These are phyloP conservation scores for Macrosoma leucophasiata DNA, from an alignment of 2,888 invertebrate species.

Conservation along the genomic window DNA sequence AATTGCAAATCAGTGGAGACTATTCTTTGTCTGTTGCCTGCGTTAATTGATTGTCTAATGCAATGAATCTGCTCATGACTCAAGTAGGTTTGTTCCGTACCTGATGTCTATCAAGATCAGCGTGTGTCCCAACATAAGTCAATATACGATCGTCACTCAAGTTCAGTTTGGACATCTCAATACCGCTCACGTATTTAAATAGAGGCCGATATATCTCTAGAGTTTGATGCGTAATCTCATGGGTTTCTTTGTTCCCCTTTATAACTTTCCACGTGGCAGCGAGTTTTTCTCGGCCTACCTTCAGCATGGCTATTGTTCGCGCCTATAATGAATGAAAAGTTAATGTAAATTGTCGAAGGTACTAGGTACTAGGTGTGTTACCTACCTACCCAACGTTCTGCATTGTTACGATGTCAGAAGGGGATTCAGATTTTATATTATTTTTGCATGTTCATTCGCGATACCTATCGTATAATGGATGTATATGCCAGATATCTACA, in stretches of 20 bases:
- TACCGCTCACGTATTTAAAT: constrained; percentile 54
- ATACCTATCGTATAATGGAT: too few relatives aligned
- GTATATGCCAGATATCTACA: too few relatives aligned
- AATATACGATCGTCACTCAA: constrained; percentile 47
- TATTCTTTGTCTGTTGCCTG: too few relatives aligned
- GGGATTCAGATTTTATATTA: too few relatives aligned
- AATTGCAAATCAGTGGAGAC: too few relatives aligned
- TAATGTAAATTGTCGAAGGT: too few relatives aligned
- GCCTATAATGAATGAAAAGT: constrained; percentile 35
- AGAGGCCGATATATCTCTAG: constrained; percentile 55
- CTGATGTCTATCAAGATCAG: constrained; percentile 56
- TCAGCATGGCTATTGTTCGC: constrained; percentile 63
- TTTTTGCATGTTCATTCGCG: too few relatives aligned
- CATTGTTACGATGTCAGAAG: too few relatives aligned
- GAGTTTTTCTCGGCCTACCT: constrained; percentile 50
- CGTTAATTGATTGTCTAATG: too few relatives aligned
- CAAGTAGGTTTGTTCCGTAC: constrained; percentile 31
- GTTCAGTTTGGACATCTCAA: constrained; percentile 56
- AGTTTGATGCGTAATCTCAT: constrained; percentile 34
- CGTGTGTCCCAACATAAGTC: constrained; percentile 55
- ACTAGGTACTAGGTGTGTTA: too few relatives aligned
- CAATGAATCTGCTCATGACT: too few relatives aligned
- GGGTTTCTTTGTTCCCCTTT: constrained; percentile 30
- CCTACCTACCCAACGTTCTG: too few relatives aligned
- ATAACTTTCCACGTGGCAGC: constrained; percentile 52